Evolutionary conservation across 2,797 vertebrate species (phyloP).

Genomic region (Macropus fuliginosus): DNA sequence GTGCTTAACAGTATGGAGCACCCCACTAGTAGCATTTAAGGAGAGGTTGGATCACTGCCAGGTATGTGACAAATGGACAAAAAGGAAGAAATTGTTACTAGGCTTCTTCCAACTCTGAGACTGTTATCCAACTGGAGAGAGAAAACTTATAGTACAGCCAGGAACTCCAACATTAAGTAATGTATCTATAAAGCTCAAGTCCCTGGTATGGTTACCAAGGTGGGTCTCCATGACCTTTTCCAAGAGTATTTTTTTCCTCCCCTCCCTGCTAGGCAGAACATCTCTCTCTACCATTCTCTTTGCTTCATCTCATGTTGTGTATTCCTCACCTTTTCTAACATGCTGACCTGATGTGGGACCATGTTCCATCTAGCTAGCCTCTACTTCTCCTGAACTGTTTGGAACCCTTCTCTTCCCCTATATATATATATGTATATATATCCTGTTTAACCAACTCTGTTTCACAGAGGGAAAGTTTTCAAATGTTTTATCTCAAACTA

Average conservation of each 20-base stretch:
- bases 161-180: neutral
- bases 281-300: neutral
- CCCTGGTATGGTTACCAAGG: neutral
- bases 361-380: neutral
- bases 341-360: neutral
- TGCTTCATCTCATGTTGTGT: neutral
- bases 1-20: neutral
- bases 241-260: neutral
- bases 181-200: neutral
- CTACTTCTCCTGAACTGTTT: neutral
- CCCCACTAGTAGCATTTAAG: neutral
- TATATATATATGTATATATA: neutral
- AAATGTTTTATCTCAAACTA: neutral
- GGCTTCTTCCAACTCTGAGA: neutral
- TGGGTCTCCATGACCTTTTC: conserved; percentile 5
- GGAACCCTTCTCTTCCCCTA: neutral
- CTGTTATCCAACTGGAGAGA: neutral
- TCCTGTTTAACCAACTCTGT: neutral
- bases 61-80: neutral
- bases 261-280: neutral
- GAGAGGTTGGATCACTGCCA: neutral
- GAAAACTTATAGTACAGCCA: neutral
- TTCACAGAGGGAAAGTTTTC: neutral
- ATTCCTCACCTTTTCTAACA: neutral
- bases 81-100: neutral